Conservation (phyloP, 2,888 invertebrate species). For the Odontomyia ornata region DNA sequence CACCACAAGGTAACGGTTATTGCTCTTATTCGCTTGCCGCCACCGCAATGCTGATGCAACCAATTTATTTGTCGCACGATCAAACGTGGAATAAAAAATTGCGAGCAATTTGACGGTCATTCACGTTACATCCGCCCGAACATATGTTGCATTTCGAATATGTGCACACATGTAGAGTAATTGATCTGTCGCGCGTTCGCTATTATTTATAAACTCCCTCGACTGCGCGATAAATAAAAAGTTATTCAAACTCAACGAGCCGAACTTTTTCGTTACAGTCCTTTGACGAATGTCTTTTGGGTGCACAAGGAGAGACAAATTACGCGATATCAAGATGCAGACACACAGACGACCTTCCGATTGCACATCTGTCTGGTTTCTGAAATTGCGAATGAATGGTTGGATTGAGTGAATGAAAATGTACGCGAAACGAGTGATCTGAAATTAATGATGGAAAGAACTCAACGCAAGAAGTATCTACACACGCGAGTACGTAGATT, state of each 20-base stretch:
- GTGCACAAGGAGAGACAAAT: background rate
- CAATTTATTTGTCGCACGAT: slow-evolving; percentile 22
- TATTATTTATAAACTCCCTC: slow-evolving; percentile 23
- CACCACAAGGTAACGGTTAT: slow-evolving; percentile 10
- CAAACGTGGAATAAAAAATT: slow-evolving; percentile 24
- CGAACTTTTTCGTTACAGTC: background rate
- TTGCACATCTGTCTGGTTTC: slow-evolving; percentile 20
- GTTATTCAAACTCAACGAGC: too few species aligned
- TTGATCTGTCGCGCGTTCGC: slow-evolving; percentile 1
- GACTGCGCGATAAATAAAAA: too few species aligned
- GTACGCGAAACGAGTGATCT: background rate
- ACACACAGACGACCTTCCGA: slow-evolving; percentile 29
- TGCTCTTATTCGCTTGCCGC: slow-evolving; percentile 6
- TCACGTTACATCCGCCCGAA: slow-evolving; percentile 34
- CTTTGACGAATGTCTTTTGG: background rate
- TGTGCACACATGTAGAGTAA: slow-evolving; percentile 6
- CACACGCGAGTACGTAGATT: background rate
- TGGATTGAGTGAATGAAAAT: slow-evolving; percentile 19
- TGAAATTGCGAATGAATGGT: background rate
- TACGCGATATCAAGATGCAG: background rate
- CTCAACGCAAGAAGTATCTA: background rate
- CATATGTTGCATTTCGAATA: slow-evolving; percentile 35
- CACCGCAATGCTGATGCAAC: slow-evolving; percentile 12
- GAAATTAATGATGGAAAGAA: background rate
- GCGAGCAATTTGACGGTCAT: slow-evolving; percentile 29